Evolutionary conservation across 2,113 vertebrate species (phyloP), one percentile per base, ranked within the genome.

Genomic region (Crocuta crocuta): DNA sequence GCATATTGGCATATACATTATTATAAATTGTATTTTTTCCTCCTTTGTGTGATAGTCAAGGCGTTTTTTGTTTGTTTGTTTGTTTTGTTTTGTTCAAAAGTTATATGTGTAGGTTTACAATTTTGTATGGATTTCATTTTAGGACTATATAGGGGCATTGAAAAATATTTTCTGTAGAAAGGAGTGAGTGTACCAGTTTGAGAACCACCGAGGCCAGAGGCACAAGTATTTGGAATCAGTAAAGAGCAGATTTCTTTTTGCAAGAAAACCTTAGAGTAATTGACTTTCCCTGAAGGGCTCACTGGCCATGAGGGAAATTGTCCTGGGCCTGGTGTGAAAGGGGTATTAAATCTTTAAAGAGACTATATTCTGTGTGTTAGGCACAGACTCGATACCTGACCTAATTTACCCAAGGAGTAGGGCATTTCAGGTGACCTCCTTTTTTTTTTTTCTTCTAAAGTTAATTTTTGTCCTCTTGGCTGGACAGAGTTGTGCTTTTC

Each of bases 401-500:
- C 61, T 48, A 55, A 65, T 82, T 90, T 95, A 65, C 61, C 65
- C 43, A 55, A 87, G 15, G 43, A 95, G 65, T 87, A 1, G 17
- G 81, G 31, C 9, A 70, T 93, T 91, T 66, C 10, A 43, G 24
- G 81, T 87, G 85, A 70, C 15, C 21, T 61, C n/a, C 19, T 21
- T 26, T 58, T 66, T 95, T 76, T 53, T 58, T 58, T 21, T 73
- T 81, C 79, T 70, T 58, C 50, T 48, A 7, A 85, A 86, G 48
- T 93, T 82, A 87, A 43, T 33, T 91, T 93, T 87, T 82, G 50
- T 83, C 48, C 24, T 97, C 11, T 81, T 87, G 81, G 74, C 13
- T 87, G 76, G 58, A 35, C 31, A 87, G 87, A 79, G 45, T 50
- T 78, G 61, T 83, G 11, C 35, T 97, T 96, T 95, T 93, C 43